Evolutionary conservation across 2,888 invertebrate species (phyloP).

Genomic region (Abscondita cerata): DNA sequence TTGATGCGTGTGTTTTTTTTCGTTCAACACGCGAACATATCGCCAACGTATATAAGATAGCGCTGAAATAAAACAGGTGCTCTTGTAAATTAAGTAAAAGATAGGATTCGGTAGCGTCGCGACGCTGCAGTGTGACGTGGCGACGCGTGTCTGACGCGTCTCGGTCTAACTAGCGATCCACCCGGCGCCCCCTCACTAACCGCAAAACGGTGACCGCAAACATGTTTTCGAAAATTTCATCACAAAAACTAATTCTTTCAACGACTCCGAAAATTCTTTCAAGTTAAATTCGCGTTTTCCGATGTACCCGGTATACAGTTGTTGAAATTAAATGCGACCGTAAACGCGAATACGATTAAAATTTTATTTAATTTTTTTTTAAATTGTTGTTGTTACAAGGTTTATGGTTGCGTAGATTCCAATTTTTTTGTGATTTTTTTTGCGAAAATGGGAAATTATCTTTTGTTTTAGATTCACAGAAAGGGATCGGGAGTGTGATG

Average conservation of each 20-base stretch:
- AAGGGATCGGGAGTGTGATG: slow-evolving; percentile 57
- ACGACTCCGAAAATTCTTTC: no score
- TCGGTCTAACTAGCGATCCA: slow-evolving; percentile 58
- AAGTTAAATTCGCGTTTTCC: not conserved
- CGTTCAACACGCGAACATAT: slow-evolving; percentile 42
- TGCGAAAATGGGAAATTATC: slow-evolving; percentile 10
- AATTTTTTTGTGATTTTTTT: not conserved
- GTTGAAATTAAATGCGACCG: not conserved
- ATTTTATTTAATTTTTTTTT: not conserved
- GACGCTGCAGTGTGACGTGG: slow-evolving; percentile 53
- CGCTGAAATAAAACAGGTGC: slow-evolving; percentile 46
- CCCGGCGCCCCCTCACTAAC: slow-evolving; percentile 48
- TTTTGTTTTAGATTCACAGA: slow-evolving; percentile 46
- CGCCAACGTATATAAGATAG: no score
- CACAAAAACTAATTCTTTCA: no score
- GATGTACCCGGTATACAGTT: not conserved
- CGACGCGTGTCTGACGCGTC: slow-evolving; percentile 61
- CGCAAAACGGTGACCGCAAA: slow-evolving; percentile 50
- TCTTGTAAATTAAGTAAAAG: slow-evolving; percentile 55
- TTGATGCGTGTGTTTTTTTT: slow-evolving; percentile 9
- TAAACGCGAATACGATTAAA: no score
- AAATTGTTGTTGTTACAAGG: not conserved
- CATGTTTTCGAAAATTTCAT: slow-evolving; percentile 38
- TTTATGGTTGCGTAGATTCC: not conserved
- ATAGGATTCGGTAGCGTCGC: slow-evolving; percentile 49